phyloP scores from a whole-genome alignment of 1,140 invertebrate genomes.

The Drosophila bipectinata region DNA sequence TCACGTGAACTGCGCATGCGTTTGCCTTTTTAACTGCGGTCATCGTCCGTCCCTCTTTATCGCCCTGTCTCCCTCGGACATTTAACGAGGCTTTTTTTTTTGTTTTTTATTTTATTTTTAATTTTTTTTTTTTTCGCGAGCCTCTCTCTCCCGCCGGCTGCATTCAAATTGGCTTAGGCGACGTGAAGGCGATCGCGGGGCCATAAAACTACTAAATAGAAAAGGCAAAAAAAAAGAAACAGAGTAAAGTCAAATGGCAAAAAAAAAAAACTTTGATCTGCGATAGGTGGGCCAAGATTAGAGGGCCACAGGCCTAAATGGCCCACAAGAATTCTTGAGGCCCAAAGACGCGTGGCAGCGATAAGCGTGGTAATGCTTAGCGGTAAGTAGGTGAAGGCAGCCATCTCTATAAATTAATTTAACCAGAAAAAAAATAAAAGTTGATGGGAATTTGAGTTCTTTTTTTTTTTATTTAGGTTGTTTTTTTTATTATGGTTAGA shows the following conservation, averaged over 20 bases:
- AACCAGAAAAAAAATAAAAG: not conserved
- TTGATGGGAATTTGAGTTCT: not conserved
- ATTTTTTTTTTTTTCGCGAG: conserved; percentile 17
- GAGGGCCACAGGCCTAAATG: conserved; percentile 13
- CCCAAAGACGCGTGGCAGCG: conserved; percentile 42
- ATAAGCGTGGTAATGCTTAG: conserved; percentile 28
- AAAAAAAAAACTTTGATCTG: conserved; percentile 23
- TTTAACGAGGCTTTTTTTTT: conserved; percentile 49
- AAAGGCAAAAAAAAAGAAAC: conserved; percentile 1
- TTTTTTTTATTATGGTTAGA: not conserved
- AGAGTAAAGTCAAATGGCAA: not conserved
- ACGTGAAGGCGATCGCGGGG: conserved; percentile 20
- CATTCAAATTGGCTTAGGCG: conserved; percentile 38
- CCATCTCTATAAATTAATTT: conserved; percentile 4
- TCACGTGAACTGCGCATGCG: conserved; percentile 75
- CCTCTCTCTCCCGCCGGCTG: conserved; percentile 30
- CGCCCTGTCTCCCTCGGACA: conserved; percentile 23
- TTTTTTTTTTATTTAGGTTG: not conserved
- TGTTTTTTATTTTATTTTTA: conserved; percentile 24
- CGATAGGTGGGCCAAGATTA: conserved; percentile 45
- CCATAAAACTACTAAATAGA: conserved; percentile 4
- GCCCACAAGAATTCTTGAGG: conserved; percentile 18
- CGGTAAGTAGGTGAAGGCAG: conserved; percentile 61
- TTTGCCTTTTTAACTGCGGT: conserved; percentile 23
- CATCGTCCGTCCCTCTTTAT: conserved; percentile 14